phyloP scores from a whole-genome alignment of 2,888 invertebrate genomes.

The Escarpia spicata region DNA sequence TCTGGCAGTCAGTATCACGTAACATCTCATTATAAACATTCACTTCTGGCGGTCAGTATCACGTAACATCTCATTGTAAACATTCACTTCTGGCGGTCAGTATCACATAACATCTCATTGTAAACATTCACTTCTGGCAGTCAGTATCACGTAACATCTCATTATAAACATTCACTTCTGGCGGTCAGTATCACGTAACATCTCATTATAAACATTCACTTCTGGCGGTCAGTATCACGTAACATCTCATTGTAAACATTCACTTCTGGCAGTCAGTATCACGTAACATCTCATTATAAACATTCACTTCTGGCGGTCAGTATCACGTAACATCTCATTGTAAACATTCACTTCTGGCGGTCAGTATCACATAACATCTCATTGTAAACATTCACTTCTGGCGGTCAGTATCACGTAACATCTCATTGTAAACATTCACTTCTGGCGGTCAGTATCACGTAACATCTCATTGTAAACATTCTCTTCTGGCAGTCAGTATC shows the following conservation, averaged over 20 bases:
- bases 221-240: not conserved
- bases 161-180: not conserved
- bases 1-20: not conserved
- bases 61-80: not conserved
- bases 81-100: not conserved
- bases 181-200: not conserved
- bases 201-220: not conserved
- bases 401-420: not conserved
- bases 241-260: not conserved
- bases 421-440: not conserved
- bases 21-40: not conserved
- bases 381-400: not conserved
- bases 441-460: not conserved
- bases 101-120: not conserved
- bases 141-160: not conserved
- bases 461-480: not conserved
- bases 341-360: not conserved
- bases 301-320: not conserved
- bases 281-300: not conserved
- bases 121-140: not conserved
- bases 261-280: not conserved
- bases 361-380: not conserved
- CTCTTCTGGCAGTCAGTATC: not conserved
- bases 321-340: not conserved
- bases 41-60: not conserved